These are phyloP conservation scores for Piliocolobus tephrosceles DNA, from an alignment of 2,113 vertebrate species.

Conservation along the genomic window DNA sequence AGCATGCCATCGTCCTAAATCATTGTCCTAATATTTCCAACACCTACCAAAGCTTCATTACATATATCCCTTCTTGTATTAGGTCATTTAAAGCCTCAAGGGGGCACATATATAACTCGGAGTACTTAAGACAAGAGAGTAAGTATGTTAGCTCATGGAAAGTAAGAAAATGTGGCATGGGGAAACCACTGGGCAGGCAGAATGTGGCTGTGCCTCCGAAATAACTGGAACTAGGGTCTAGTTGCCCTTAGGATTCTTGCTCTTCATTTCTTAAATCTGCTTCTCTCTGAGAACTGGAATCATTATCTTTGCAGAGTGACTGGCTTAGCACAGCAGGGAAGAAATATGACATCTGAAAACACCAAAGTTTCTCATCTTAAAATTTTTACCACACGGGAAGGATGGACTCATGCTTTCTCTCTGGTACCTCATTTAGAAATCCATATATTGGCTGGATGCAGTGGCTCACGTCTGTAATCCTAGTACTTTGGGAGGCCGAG, in stretches of 20 bases:
- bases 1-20: background rate
- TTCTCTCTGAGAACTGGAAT: constrained; percentile 10
- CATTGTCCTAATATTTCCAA: background rate
- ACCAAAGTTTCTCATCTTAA: background rate
- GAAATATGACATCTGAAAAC: background rate
- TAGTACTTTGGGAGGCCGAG: too few relatives aligned
- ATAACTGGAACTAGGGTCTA: background rate
- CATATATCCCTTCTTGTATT: background rate
- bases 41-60: background rate
- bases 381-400: background rate
- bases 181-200: background rate
- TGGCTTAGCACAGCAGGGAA: background rate
- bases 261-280: background rate
- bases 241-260: background rate
- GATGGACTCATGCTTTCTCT: background rate
- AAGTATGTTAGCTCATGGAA: background rate
- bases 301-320: background rate
- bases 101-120: background rate
- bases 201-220: background rate
- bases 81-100: background rate
- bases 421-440: background rate
- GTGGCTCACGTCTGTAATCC: too few relatives aligned
- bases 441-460: background rate
- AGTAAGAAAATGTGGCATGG: background rate
- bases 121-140: background rate